Conservation (phyloP, 1,140 invertebrate genomes). For the Bombus haemorrhoidalis region DNA sequence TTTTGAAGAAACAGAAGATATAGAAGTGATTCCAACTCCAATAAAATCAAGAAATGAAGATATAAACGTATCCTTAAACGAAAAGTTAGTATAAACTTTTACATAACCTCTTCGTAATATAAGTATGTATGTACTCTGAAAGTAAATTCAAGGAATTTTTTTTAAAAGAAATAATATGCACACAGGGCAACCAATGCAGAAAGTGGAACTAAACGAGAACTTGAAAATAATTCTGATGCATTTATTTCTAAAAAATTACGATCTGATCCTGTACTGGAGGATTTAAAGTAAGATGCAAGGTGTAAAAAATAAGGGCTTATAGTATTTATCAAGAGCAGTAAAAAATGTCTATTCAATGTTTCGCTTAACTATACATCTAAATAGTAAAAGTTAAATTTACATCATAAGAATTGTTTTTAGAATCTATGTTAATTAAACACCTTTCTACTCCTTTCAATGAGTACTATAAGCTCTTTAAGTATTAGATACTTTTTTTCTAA, state of each 20-base stretch:
- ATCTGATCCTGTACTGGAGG: conserved; percentile 76
- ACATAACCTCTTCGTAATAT: conserved; percentile 29
- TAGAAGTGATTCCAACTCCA: conserved; percentile 48
- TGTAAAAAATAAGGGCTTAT: too few relatives aligned
- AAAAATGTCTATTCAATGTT: too few relatives aligned
- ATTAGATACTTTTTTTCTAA: too few relatives aligned
- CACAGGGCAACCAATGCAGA: conserved; percentile 33
- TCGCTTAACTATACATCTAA: too few relatives aligned
- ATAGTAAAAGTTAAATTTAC: too few relatives aligned
- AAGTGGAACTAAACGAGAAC: conserved; percentile 64
- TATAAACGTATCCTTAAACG: neutral
- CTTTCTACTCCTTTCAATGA: too few relatives aligned
- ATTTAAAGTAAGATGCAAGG: conserved; percentile 75
- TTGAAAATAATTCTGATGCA: conserved; percentile 59
- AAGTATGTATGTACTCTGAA: conserved; percentile 1
- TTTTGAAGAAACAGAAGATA: conserved; percentile 80
- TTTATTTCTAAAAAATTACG: conserved; percentile 62
- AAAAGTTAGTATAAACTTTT: conserved; percentile 36
- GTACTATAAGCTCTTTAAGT: too few relatives aligned
- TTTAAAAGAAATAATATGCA: conserved; percentile 13
- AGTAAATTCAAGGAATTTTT: neutral
- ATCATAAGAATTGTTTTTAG: too few relatives aligned
- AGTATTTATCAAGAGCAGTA: too few relatives aligned
- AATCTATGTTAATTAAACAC: too few relatives aligned
- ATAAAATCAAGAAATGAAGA: conserved; percentile 6